Base-by-base conservation (phyloP, 2,888 invertebrate genomes). In the Coremacera marginata region DNA sequence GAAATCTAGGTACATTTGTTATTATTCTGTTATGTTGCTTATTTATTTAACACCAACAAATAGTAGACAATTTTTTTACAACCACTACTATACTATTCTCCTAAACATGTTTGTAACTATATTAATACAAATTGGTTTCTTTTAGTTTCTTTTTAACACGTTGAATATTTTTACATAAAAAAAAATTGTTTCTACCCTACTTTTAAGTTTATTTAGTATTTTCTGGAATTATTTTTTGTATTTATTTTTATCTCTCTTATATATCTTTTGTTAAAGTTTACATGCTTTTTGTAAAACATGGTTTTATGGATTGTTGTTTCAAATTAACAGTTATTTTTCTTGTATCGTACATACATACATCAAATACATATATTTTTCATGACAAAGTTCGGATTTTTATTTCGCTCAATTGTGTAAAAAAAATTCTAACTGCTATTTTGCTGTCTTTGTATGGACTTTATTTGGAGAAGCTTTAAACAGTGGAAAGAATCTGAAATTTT, bases 231-330 rank as follows among this genome's bases (percentile, higher is more conserved):
- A 22, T 27, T 37, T 65, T 65, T 37, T n/a, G n/a, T 67, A 37
- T 55, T 55, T 55, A 55, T 19, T 55, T 22, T 19, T 7, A 2
- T 19, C 11, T 9, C 25, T 57, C 14, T 57, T 57, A 22, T 22
- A 3, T 22, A 57, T 14, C 9, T 5, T 25, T 9, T 27, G 27
- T 27, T 27, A 0, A 4, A 27, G 25, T 27, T 14, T 60, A 14
- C 27, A 22, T 60, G 0, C 1, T n/a, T 68, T 27, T 51, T 7
- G 77, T 78, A 79, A 80, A 80, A 78, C 77, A 71, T 80, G 77
- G 79, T 80, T 80, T 81, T 79, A 77, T 76, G 79, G 78, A 81
- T 80, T 81, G 79, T 81, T 81, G 77, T 74, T 78, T 77, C 68
- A 44, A 31, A 71, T 37, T 57, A 60, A 60, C n/a, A 34, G 31